These are phyloP conservation scores for Cichladusa arquata DNA, from an alignment of 2,113 vertebrate species.

Conservation along the genomic window DNA sequence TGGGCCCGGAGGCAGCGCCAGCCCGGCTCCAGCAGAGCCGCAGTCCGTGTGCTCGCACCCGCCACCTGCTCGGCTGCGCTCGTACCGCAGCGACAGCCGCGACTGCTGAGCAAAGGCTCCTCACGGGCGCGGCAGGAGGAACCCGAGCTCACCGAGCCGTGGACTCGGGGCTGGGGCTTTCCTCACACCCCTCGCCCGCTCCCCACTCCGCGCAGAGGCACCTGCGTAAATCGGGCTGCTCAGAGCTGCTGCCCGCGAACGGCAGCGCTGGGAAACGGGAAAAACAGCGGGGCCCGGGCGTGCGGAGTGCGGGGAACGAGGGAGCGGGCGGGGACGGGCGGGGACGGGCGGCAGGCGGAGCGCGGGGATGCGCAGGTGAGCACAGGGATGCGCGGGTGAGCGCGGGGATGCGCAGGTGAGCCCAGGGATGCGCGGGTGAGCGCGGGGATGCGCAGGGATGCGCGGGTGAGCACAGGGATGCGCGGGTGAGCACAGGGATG, in stretches of 20 bases:
- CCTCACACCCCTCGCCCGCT: too few species aligned
- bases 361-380: neutral
- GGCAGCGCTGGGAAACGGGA: neutral
- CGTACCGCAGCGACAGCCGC: neutral
- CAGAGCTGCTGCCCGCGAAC: neutral
- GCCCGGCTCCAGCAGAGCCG: neutral
- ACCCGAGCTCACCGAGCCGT: neutral
- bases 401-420: neutral
- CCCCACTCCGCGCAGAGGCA: neutral
- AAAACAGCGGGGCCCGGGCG: neutral
- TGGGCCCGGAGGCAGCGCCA: neutral
- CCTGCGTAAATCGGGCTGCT: neutral
- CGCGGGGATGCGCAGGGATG: too few species aligned
- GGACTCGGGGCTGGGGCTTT: neutral
- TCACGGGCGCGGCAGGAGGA: neutral
- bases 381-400: too few species aligned
- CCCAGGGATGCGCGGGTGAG: too few species aligned
- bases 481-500: too few species aligned
- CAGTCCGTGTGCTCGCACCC: constrained; percentile 24
- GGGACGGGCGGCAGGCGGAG: neutral
- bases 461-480: too few species aligned
- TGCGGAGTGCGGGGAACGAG: constrained; percentile 20
- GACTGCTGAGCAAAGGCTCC: constrained; percentile 25
- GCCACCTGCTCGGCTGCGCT: constrained; percentile 63
- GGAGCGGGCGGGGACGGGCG: neutral